Conservation (phyloP, 2,888 invertebrate genomes). For the Aspidapion aeneum region DNA sequence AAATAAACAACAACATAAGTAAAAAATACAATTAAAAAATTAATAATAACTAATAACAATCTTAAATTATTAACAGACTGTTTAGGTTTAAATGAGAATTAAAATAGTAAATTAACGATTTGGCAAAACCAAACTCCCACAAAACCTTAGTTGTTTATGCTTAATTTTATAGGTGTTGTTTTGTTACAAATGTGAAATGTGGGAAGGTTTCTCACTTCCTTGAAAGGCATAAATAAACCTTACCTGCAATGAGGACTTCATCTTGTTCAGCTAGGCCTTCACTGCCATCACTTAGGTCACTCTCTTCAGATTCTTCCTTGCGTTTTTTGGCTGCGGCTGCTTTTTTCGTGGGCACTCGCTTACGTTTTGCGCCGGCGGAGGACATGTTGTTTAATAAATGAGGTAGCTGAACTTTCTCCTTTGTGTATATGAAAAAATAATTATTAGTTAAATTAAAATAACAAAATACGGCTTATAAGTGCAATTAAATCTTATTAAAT, state of each 20-base stretch:
- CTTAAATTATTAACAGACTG: too few relatives aligned
- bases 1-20: too few relatives aligned
- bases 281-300: conserved; percentile 46
- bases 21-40: too few relatives aligned
- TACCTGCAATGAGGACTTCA: conserved; percentile 51
- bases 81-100: too few relatives aligned
- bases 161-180: too few relatives aligned
- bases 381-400: conserved; percentile 34
- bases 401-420: conserved; percentile 11
- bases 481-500: neutral
- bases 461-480: neutral
- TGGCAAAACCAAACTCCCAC: too few relatives aligned
- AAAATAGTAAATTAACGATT: too few relatives aligned
- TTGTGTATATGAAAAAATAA: conserved; percentile 10
- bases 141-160: too few relatives aligned
- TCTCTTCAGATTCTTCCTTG: conserved; percentile 48
- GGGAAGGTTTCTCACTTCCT: too few relatives aligned
- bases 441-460: neutral
- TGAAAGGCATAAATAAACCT: too few relatives aligned
- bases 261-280: conserved; percentile 49
- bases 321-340: conserved; percentile 40
- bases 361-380: conserved; percentile 36
- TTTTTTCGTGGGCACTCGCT: conserved; percentile 44
- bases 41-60: too few relatives aligned
- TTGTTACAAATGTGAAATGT: too few relatives aligned